Evolutionary conservation across 1,140 invertebrate species (phyloP).

Genomic region (Atta texana): DNA sequence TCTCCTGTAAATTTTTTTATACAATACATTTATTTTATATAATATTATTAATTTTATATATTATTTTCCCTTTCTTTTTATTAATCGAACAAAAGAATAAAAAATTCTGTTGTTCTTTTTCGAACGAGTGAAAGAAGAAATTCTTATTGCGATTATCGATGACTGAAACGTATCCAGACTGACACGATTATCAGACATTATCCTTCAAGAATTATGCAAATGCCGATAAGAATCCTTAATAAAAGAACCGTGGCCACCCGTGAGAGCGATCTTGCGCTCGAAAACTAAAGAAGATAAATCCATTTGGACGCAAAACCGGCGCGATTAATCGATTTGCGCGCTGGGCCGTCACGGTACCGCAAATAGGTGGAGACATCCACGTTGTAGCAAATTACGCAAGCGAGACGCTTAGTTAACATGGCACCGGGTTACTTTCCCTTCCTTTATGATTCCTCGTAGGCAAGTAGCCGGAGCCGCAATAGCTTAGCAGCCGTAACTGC

Average conservation of each 20-base stretch:
- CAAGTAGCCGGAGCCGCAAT: conserved; percentile 56
- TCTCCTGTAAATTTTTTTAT: background rate
- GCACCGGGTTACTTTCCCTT: conserved; percentile 84
- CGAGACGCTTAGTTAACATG: conserved; percentile 67
- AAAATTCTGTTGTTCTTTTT: background rate
- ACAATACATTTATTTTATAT: background rate
- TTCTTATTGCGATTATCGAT: background rate
- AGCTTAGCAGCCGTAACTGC: conserved; percentile 13
- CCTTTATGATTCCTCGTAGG: conserved; percentile 80
- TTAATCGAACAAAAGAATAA: background rate
- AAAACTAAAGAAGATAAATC: conserved; percentile 36
- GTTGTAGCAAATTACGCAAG: conserved; percentile 80
- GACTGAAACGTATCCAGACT: background rate
- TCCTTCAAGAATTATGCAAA: conserved; percentile 45
- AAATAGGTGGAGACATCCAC: conserved; percentile 77
- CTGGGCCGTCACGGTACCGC: conserved; percentile 12
- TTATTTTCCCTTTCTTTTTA: background rate
- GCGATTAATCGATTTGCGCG: conserved; percentile 51
- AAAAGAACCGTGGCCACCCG: conserved; percentile 8
- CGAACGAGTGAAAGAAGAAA: background rate
- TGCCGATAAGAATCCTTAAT: conserved; percentile 13
- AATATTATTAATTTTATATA: background rate
- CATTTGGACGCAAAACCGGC: conserved; percentile 22
- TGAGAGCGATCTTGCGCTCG: background rate
- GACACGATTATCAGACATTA: conserved; percentile 19